phyloP scores from a whole-genome alignment of 2,797 vertebrate species.

The Tarsius wallacei region DNA sequence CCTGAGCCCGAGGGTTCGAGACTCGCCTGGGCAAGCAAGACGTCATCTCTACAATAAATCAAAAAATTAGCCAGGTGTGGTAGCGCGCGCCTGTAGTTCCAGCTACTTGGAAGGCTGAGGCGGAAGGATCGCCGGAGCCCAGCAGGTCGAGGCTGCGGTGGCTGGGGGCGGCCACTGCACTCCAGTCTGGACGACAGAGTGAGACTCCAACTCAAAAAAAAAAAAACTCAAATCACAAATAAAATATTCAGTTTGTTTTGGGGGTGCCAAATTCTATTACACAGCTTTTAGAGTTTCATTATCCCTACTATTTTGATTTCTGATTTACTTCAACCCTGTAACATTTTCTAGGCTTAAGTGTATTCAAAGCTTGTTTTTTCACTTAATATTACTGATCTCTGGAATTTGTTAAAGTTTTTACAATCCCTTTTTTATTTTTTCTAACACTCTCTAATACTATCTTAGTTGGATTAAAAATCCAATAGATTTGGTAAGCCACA shows the following conservation, averaged over 20 bases:
- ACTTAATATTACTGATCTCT: not conserved
- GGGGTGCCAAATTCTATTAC: not conserved
- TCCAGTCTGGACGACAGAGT: too few relatives aligned
- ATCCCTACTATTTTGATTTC: not conserved
- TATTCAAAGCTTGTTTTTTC: not conserved
- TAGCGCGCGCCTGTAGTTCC: too few relatives aligned
- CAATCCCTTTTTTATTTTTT: not conserved
- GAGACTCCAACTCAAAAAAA: too few relatives aligned
- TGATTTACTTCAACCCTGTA: not conserved
- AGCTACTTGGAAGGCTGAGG: too few relatives aligned
- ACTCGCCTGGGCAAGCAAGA: too few relatives aligned
- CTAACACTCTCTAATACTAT: not conserved
- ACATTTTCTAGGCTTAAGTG: constrained; percentile 17
- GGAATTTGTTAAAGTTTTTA: constrained; percentile 20
- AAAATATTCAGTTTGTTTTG: constrained; percentile 1
- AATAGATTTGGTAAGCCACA: not conserved
- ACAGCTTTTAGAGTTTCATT: constrained; percentile 33
- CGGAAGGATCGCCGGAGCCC: too few relatives aligned
- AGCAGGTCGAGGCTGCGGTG: too few relatives aligned
- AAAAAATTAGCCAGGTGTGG: too few relatives aligned
- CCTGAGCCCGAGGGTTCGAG: too few relatives aligned
- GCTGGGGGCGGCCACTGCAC: too few relatives aligned
- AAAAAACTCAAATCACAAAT: not conserved
- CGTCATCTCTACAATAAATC: too few relatives aligned
- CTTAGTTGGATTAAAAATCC: constrained; percentile 1